A percentile compares a stretch with the other conserved stretches of the same genome.
These are phyloP conservation scores for Anthrax anthrax DNA, from an alignment of 2,888 invertebrate genomes.

Conservation along the genomic window DNA sequence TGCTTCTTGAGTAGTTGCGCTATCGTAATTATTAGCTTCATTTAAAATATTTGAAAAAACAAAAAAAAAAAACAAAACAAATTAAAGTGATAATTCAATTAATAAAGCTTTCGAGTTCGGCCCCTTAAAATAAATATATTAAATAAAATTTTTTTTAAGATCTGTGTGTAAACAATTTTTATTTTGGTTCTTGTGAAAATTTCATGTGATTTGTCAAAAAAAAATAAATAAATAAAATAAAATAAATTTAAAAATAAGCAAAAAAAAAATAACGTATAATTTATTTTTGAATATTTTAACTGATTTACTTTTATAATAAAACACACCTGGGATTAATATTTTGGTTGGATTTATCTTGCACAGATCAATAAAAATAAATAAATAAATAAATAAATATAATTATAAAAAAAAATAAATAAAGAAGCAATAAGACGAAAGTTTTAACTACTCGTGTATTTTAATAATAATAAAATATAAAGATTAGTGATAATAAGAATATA, in stretches of 20 bases:
- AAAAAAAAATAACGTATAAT: too few species aligned
- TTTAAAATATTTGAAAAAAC: neutral
- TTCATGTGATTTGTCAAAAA: too few species aligned
- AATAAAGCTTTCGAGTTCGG: conserved; percentile 2
- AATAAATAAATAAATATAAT: too few species aligned
- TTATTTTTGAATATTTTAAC: too few species aligned
- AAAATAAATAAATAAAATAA: too few species aligned
- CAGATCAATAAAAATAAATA: too few species aligned
- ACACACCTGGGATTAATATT: too few species aligned
- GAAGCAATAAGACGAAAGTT: conserved; percentile 12
- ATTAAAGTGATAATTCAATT: neutral
- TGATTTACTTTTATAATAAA: too few species aligned
- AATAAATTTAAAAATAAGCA: too few species aligned
- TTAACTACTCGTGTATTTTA: neutral
- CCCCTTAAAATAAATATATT: neutral
- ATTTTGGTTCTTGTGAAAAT: neutral
- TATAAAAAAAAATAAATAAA: neutral
- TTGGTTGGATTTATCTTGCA: too few species aligned
- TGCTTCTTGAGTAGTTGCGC: conserved; percentile 10
- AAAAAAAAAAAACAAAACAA: too few species aligned
- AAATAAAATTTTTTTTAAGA: neutral
- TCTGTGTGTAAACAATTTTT: conserved; percentile 2
- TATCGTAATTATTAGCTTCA: conserved; percentile 9
- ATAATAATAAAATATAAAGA: neutral
- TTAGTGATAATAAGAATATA: too few species aligned